Evolutionary conservation across 2,888 invertebrate species (phyloP).

Genomic region (Cantharis rustica): DNA sequence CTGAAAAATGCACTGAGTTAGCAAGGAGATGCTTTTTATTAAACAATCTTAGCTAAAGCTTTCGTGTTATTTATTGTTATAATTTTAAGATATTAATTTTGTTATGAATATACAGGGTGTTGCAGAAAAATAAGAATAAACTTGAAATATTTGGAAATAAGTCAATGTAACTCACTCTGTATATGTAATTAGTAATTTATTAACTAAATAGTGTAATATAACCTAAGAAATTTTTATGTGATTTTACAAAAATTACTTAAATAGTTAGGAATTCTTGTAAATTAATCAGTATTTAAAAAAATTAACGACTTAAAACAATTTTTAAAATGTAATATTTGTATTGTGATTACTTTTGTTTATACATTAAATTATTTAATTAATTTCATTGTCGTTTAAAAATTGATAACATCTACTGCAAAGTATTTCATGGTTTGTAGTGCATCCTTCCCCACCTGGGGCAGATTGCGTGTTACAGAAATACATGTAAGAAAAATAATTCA

Average conservation of each 20-base stretch:
- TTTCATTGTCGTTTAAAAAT: not conserved
- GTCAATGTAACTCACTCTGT: conserved; percentile 5
- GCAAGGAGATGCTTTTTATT: not conserved
- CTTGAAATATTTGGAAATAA: not conserved
- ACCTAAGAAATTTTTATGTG: conserved; percentile 18
- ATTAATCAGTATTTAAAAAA: conserved; percentile 3
- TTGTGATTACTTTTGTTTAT: conserved; percentile 4
- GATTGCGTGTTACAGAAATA: too few relatives aligned
- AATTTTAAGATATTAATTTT: not conserved
- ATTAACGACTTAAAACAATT: not conserved
- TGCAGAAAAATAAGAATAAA: not conserved
- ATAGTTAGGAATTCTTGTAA: conserved; percentile 1
- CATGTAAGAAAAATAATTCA: too few relatives aligned
- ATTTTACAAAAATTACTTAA: conserved; percentile 11
- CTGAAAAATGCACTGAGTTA: not conserved
- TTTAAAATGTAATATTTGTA: conserved; percentile 4
- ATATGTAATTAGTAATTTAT: conserved; percentile 23
- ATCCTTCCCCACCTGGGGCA: too few relatives aligned
- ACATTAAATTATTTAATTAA: conserved; percentile 1
- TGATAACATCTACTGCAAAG: too few relatives aligned
- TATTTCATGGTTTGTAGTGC: too few relatives aligned
- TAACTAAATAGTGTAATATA: conserved; percentile 24
- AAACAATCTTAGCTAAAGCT: not conserved
- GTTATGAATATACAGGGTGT: not conserved
- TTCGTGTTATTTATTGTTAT: conserved; percentile 4